Percentiles rank a stretch among this genome's conserved stretches.
Conservation (phyloP, 2,797 vertebrate species). For the Mareca penelope region DNA sequence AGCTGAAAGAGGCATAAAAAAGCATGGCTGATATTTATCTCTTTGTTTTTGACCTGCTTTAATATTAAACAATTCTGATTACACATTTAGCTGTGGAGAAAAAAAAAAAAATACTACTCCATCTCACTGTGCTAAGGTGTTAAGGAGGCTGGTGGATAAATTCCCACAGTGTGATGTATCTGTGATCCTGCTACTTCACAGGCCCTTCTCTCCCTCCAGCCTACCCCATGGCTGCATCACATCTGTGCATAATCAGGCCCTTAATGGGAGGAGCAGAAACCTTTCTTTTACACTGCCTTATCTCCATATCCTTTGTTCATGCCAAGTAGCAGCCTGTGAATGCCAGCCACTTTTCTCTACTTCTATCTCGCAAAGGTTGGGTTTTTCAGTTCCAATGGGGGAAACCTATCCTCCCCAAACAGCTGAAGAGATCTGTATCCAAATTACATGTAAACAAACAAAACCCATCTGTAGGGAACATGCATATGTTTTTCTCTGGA, state of each 20-base stretch:
- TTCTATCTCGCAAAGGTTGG: not conserved
- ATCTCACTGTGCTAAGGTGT: not conserved
- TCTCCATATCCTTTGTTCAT: conserved; percentile 30
- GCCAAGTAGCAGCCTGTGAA: conserved; percentile 6
- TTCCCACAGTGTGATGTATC: not conserved
- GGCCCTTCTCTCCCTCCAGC: not conserved
- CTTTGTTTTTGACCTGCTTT: not conserved
- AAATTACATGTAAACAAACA: conserved; percentile 36
- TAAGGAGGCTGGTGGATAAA: conserved; percentile 4
- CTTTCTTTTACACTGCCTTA: conserved; percentile 14
- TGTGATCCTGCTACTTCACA: conserved; percentile 23
- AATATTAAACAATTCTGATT: conserved; percentile 22
- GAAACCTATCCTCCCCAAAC: conserved; percentile 39
- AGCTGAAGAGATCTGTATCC: conserved; percentile 45
- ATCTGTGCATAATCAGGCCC: conserved; percentile 20
- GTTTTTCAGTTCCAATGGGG: conserved; percentile 15
- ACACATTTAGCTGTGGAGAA: not conserved
- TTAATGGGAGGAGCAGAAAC: not conserved
- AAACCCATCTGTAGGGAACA: not conserved
- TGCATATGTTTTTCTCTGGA: conserved; percentile 27
- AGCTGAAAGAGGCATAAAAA: not conserved
- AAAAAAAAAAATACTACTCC: not conserved
- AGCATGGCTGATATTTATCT: not conserved
- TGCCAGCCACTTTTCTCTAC: not conserved
- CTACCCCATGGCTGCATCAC: not conserved